These are phyloP conservation scores for Asobara japonica DNA, from an alignment of 1,140 invertebrate genomes.

Conservation along the genomic window DNA sequence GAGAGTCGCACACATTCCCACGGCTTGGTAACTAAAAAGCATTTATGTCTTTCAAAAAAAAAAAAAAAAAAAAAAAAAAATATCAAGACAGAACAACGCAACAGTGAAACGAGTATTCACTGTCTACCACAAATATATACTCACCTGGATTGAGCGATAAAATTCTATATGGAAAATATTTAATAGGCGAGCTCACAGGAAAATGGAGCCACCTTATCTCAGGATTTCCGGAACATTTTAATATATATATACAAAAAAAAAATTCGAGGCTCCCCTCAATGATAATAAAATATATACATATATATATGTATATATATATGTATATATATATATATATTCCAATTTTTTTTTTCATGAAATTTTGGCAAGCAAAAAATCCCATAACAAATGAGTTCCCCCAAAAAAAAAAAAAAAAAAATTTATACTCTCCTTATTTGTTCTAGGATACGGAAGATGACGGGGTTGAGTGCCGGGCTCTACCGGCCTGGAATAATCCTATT, in stretches of 20 bases:
- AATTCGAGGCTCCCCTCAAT: too few relatives aligned
- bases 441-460: conserved; percentile 61
- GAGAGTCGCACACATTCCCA: conserved; percentile 19
- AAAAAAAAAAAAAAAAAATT: too few relatives aligned
- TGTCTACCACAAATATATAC: conserved; percentile 7
- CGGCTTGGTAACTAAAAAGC: conserved; percentile 12
- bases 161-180: conserved; percentile 17
- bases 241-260: background rate
- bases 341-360: background rate
- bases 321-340: too few relatives aligned
- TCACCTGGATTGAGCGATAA: conserved; percentile 11
- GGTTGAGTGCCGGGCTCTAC: conserved; percentile 60
- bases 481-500: conserved; percentile 61
- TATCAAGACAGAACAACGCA: background rate
- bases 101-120: background rate
- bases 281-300: too few relatives aligned
- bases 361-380: background rate
- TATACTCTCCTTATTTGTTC: conserved; percentile 46
- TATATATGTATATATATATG: too few relatives aligned
- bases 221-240: background rate
- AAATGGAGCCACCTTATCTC: background rate
- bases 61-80: background rate
- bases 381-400: too few relatives aligned
- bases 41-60: background rate
- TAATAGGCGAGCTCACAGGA: background rate